These are phyloP conservation scores for Volucella inflata DNA, from an alignment of 2,888 invertebrate species.

Conservation along the genomic window DNA sequence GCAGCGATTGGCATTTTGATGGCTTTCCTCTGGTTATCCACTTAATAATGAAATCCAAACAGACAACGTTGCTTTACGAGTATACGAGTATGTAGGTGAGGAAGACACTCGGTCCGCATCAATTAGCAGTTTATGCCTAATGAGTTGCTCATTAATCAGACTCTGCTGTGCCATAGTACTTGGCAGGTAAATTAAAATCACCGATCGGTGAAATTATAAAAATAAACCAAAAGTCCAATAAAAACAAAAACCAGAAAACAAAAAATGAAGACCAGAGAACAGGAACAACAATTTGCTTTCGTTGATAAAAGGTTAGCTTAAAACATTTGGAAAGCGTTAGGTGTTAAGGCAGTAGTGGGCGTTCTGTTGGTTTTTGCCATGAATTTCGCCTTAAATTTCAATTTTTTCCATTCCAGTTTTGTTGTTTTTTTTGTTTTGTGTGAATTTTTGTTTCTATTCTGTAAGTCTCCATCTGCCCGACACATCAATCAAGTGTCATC, in stretches of 20 bases:
- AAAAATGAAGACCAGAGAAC: no score
- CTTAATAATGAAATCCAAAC: slow-evolving; percentile 38
- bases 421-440: slow-evolving; percentile 5
- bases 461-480: slow-evolving; percentile 69
- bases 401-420: slow-evolving; percentile 51
- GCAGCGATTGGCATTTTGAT: no score
- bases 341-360: slow-evolving; percentile 31
- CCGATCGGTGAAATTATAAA: slow-evolving; percentile 54
- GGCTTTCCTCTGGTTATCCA: slow-evolving; percentile 1
- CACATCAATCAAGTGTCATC: slow-evolving; percentile 73
- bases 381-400: slow-evolving; percentile 6
- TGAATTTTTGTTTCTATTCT: slow-evolving; percentile 19
- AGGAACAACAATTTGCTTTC: background rate
- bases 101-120: slow-evolving; percentile 48
- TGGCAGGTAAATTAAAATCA: slow-evolving; percentile 63
- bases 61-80: slow-evolving; percentile 25
- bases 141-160: slow-evolving; percentile 65
- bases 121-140: slow-evolving; percentile 68
- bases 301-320: slow-evolving; percentile 42
- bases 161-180: slow-evolving; percentile 49
- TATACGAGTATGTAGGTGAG: no score
- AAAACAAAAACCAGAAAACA: background rate
- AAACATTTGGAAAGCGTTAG: slow-evolving; percentile 16
- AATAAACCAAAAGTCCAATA: slow-evolving; percentile 49
- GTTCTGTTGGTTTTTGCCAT: background rate